These are phyloP conservation scores for Patella ulyssiponensis DNA, from an alignment of 2,888 invertebrate genomes.

Conservation along the genomic window DNA sequence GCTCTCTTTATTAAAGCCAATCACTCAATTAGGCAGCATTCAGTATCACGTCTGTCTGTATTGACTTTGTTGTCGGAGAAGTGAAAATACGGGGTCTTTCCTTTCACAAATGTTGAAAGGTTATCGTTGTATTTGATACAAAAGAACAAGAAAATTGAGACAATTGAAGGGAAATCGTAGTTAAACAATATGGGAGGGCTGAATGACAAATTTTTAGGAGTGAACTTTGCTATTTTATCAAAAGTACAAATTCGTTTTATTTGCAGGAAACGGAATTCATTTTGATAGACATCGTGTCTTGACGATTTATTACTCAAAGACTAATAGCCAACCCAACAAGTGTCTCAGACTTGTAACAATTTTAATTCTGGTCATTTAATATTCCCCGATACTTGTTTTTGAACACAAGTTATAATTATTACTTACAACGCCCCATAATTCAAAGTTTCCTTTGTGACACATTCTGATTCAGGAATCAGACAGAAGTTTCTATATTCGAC, in stretches of 20 bases:
- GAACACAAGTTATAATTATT: no score
- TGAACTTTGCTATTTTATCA: conserved; percentile 5
- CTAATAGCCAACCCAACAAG: no score
- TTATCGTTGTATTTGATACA: conserved; percentile 2
- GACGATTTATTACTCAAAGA: background rate
- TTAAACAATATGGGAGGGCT: background rate
- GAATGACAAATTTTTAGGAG: background rate
- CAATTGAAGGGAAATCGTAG: background rate
- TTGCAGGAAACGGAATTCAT: background rate
- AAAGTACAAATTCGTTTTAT: background rate
- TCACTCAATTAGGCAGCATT: conserved; percentile 11
- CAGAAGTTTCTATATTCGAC: no score
- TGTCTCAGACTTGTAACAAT: no score
- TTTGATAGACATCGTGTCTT: background rate
- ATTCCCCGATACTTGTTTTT: no score
- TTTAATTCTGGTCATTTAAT: no score
- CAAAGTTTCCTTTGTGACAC: no score
- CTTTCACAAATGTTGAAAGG: background rate
- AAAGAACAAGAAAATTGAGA: background rate
- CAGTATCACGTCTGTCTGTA: background rate
- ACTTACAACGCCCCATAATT: no score
- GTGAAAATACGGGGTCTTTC: background rate
- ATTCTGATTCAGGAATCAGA: no score
- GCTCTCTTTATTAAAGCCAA: background rate
- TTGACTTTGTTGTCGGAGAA: no score